These are phyloP conservation scores for Hydrolagus colliei DNA, from an alignment of 2,797 vertebrate species.

Conservation along the genomic window DNA sequence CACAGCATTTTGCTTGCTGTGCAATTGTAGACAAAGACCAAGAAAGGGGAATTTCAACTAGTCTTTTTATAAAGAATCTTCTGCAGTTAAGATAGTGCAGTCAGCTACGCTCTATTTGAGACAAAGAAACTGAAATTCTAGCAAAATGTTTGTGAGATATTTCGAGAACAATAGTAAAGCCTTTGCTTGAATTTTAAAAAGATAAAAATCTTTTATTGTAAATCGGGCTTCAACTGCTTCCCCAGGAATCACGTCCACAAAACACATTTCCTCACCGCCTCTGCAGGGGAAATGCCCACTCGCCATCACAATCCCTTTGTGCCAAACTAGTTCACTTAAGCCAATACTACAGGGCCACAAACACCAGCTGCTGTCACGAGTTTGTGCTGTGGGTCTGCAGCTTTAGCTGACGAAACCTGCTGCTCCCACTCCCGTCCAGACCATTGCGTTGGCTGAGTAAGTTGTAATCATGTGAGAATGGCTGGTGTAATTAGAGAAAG, in stretches of 20 bases:
- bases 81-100: no score
- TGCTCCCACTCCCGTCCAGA: background rate
- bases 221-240: slow-evolving; percentile 38
- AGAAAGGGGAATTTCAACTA: no score
- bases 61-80: no score
- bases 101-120: no score
- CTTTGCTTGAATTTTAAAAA: slow-evolving; percentile 19
- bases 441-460: background rate
- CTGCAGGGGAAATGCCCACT: slow-evolving; percentile 47
- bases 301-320: slow-evolving; percentile 43
- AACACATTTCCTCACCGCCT: slow-evolving; percentile 46
- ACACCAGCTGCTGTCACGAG: slow-evolving; percentile 41
- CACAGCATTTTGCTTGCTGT: no score
- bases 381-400: no score
- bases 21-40: no score
- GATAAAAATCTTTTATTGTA: slow-evolving; percentile 49
- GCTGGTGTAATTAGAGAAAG: slow-evolving; percentile 2
- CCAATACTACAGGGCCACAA: slow-evolving; percentile 38
- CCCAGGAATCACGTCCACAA: slow-evolving; percentile 44
- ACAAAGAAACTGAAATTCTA: background rate
- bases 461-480: slow-evolving; percentile 25
- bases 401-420: background rate
- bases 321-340: slow-evolving; percentile 36
- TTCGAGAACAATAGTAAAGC: slow-evolving; percentile 19
- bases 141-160: background rate